phyloP scores from a whole-genome alignment of 2,113 vertebrate species.

The Rhipidura dahli region DNA sequence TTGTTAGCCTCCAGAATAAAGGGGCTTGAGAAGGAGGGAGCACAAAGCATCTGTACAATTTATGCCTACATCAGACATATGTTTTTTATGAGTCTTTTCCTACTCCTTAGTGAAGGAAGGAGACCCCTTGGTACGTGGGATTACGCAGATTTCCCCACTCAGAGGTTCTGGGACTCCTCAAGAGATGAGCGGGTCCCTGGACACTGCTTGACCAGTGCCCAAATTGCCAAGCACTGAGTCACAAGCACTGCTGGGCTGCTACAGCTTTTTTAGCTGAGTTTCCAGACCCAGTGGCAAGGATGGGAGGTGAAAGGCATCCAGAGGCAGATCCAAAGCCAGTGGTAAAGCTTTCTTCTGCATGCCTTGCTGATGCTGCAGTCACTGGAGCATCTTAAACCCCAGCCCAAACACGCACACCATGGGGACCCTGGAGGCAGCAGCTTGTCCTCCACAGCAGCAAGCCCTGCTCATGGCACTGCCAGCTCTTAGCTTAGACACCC shows the following conservation, averaged over 20 bases:
- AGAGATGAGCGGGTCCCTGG: neutral
- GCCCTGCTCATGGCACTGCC: neutral
- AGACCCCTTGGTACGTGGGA: neutral
- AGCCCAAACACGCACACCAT: accelerated
- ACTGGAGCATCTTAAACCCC: neutral
- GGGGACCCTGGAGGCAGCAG: neutral
- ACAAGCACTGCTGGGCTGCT: neutral
- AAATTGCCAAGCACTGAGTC: neutral
- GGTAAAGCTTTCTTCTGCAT: neutral
- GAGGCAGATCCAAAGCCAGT: neutral
- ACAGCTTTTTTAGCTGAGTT: neutral
- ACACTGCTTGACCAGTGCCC: neutral
- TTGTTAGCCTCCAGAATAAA: neutral
- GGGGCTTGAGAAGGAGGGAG: neutral
- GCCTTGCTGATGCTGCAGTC: accelerated
- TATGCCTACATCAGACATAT: neutral
- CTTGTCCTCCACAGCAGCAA: neutral
- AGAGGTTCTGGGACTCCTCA: neutral
- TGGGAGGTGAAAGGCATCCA: neutral
- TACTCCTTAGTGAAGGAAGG: neutral
- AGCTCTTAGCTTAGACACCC: neutral
- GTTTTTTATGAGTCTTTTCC: neutral
- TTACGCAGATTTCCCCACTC: neutral
- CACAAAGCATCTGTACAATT: neutral
- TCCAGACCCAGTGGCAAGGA: neutral